phyloP scores from a whole-genome alignment of 2,888 invertebrate genomes.

The Ormyrus nitidulus region DNA sequence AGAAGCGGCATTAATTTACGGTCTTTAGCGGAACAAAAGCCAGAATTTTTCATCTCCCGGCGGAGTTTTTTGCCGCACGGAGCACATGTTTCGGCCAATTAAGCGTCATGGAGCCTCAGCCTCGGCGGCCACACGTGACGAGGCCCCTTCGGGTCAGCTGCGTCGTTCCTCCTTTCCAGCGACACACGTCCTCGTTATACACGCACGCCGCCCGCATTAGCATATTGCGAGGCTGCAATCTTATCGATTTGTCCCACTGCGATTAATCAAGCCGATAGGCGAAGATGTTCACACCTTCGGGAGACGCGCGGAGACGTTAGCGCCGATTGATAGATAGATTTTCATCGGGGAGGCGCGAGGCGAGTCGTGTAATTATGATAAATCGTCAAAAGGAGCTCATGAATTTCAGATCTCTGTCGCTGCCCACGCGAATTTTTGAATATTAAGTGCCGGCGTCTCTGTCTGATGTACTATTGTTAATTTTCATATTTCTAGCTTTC shows the following conservation, averaged over 20 bases:
- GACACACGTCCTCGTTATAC: no score
- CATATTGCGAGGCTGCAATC: no score
- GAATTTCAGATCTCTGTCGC: conserved; percentile 26
- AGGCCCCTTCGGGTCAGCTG: not conserved
- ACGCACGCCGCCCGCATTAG: no score
- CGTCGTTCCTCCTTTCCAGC: not conserved
- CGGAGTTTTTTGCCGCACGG: not conserved
- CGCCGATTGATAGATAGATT: conserved; percentile 9
- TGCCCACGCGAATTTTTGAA: conserved; percentile 11
- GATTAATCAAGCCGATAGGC: not conserved
- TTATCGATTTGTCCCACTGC: not conserved
- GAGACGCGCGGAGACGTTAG: not conserved
- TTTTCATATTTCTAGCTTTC: no score
- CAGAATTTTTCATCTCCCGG: conserved; percentile 8
- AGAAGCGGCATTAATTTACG: no score
- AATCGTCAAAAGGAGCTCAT: conserved; percentile 14
- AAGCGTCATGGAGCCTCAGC: not conserved
- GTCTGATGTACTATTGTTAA: no score
- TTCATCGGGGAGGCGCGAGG: not conserved
- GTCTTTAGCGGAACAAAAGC: no score
- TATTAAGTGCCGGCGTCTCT: no score
- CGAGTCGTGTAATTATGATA: conserved; percentile 41
- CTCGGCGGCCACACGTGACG: conserved; percentile 25
- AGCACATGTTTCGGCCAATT: conserved; percentile 39
- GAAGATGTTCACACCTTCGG: not conserved